Base-by-base conservation (phyloP, 2,797 vertebrate species). In the Enteromius paludinosus region DNA sequence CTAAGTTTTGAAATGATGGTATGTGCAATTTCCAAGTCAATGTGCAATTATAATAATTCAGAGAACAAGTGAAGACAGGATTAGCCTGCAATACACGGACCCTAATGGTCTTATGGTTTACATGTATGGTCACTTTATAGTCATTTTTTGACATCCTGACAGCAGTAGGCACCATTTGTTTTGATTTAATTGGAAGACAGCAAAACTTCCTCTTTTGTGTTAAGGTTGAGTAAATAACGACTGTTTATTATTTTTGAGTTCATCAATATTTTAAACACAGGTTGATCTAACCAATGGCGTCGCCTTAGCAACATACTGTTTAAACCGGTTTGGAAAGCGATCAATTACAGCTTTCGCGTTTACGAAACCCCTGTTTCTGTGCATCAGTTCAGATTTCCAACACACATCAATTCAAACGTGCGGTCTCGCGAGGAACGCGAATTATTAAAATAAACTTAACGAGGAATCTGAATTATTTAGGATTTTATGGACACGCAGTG, bases 291-390 rank as follows among this genome's bases (percentile, higher is more conserved):
- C 52, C 76, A 75, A 68, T 72, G 66, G 54, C 49, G 79, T 85
- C 74, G 8, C 71, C 78, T 77, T 79, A 65, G 70, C 77, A 83
- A 79, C 78, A 74, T n/a, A 76, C 33, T 78, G 71, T 25, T 15
- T 33, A 45, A 65, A 28, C 20, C n/a, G n/a, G 28, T 23, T 77
- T 10, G 10, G 14, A 69, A 45, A 7, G 41, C 3, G 68, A 30
- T 70, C 4, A n/a, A 54, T 49, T 17, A 38, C 35, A n/a, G 59
- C 33, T 59, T 64, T 47, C 64, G 54, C 70, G 1, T 41, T 28
- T 20, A 9, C 17, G 23, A 62, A 30, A 6, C 2, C 56, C 35
- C 4, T 8, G n/a, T 33, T 15, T 43, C 0, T 2, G 30, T 17
- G 2, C 23, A 52, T 59, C 41, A 35, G 1, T 6, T 12, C 54